Evolutionary conservation across 2,888 invertebrate species (phyloP).

Genomic region (Thecophora atra): DNA sequence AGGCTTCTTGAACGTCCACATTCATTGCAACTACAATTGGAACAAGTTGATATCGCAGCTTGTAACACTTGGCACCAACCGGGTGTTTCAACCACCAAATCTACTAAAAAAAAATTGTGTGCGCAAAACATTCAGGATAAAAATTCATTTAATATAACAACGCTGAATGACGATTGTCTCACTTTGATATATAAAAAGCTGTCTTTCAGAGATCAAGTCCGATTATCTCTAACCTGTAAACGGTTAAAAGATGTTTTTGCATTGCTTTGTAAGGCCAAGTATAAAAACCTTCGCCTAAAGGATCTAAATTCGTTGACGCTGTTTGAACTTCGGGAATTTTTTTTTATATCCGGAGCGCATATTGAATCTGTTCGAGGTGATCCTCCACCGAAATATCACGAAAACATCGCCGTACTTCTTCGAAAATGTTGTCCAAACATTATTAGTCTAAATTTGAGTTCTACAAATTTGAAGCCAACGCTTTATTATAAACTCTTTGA

Average conservation of each 20-base stretch:
- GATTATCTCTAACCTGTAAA: slow-evolving; percentile 34
- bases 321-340: slow-evolving; percentile 40
- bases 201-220: slow-evolving; percentile 35
- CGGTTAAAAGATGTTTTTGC: slow-evolving; percentile 37
- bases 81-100: not conserved
- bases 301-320: slow-evolving; percentile 34
- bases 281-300: slow-evolving; percentile 24
- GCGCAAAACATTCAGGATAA: not conserved
- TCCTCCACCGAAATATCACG: slow-evolving; percentile 34
- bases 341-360: slow-evolving; percentile 35
- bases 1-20: slow-evolving; percentile 30
- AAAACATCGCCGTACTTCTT: slow-evolving; percentile 38
- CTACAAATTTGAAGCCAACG: slow-evolving; percentile 25
- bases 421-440: slow-evolving; percentile 33
- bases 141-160: not conserved
- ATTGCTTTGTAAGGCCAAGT: slow-evolving; percentile 34
- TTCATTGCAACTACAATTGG: slow-evolving; percentile 23
- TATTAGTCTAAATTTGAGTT: slow-evolving; percentile 25
- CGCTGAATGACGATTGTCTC: slow-evolving; percentile 43
- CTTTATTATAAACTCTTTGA: slow-evolving; percentile 26
- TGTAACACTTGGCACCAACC: slow-evolving; percentile 44
- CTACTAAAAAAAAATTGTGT: not conserved
- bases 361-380: slow-evolving; percentile 34
- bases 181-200: slow-evolving; percentile 36
- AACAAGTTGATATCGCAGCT: slow-evolving; percentile 36